These are phyloP conservation scores for Adoxophyes honmai DNA, from an alignment of 1,140 invertebrate genomes.

Conservation along the genomic window DNA sequence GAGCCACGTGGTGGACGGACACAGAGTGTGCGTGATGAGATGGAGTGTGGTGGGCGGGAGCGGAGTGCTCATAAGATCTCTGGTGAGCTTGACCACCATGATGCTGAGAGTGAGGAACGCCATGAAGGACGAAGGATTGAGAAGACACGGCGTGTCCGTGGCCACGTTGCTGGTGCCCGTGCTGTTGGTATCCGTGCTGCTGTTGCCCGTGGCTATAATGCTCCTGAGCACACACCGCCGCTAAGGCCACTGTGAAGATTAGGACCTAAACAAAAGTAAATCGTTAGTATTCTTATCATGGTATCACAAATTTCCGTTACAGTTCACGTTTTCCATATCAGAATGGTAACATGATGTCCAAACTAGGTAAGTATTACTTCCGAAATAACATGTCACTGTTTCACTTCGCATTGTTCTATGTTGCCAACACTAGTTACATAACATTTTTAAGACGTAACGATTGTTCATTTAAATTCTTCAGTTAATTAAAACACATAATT, in stretches of 20 bases:
- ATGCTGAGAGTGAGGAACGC: not conserved
- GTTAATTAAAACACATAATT: not conserved
- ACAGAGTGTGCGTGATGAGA: not conserved
- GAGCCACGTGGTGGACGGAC: not conserved
- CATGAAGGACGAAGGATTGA: conserved; percentile 10
- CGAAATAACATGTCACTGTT: too few species aligned
- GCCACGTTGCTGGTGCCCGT: not conserved
- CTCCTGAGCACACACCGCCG: conserved; percentile 6
- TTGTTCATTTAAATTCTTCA: too few species aligned
- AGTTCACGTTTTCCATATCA: too few species aligned
- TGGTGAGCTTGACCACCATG: not conserved
- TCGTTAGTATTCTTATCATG: too few species aligned
- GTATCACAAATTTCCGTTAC: too few species aligned
- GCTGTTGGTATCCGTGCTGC: conserved; percentile 1
- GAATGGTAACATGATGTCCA: too few species aligned
- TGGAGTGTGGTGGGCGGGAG: conserved; percentile 3
- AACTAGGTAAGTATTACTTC: too few species aligned
- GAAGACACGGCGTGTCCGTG: conserved; percentile 11
- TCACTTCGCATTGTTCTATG: too few species aligned
- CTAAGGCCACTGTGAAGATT: not conserved
- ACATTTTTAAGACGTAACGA: too few species aligned
- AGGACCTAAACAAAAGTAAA: not conserved
- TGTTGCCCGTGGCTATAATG: conserved; percentile 7
- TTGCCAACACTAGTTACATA: too few species aligned
- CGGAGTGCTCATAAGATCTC: not conserved